Base-by-base conservation (phyloP, 2,888 invertebrate species). In the Plutella xylostella region DNA sequence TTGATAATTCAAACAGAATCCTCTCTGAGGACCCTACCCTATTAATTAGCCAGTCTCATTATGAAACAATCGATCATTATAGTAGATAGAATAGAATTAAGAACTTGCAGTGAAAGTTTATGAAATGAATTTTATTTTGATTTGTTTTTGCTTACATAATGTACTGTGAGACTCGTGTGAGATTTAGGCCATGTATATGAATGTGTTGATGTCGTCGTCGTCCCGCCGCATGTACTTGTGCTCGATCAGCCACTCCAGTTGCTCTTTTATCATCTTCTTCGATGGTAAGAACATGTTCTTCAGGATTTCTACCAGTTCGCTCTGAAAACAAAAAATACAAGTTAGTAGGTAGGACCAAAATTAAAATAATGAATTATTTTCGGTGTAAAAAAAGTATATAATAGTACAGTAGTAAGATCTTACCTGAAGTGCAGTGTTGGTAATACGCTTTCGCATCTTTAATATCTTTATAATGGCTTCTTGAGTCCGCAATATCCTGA, bases 271-370 rank as follows among this genome's bases (percentile, higher is more conserved):
- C 93, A 99, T 95, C 80, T 98, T 98, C 78, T 97, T 97, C 51
- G 97, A 96, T 20, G 99, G 99, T 65, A 98, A 85, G 87, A 99
- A 99, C 97, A 99, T 98, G 70, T 98, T 97, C 83, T 98, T 98
- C 59, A 99, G 84, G 67, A 99, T 97, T 80, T 99, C 98, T 15
- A 99, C 93, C 48, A 99, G 86, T 85, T 99, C 98, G 46, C 96
- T 94, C 88, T 88, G 73, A 45, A 76, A 75, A 45, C 54, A 50
- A 49, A 47, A 51, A 43, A 41, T 2, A 28, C 3, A 28, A 3
- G 3, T 28, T 31, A 18, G 28, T 28, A 30, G 37, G 17, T 12
- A 21, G 15, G 14, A 43, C 17, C 21, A 43, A 2, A n/a, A 34
- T 34, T 12, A 17, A 34, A 34, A 34, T 20, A 2, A 28, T 28